Conservation (phyloP, 2,888 invertebrate genomes). For the Apamea anceps region DNA sequence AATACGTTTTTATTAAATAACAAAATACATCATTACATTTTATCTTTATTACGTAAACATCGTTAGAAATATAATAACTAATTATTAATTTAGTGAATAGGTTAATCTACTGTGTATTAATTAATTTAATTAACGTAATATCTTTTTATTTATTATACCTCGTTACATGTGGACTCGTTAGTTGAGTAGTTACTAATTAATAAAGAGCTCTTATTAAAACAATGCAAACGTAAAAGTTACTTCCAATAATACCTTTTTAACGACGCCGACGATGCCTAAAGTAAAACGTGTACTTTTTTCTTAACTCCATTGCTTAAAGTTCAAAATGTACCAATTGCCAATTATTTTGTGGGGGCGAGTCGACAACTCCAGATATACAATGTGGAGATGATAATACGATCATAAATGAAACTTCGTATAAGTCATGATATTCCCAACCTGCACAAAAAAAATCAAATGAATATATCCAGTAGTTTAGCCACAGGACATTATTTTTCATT, state of each 20-base stretch:
- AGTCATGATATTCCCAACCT: too few species aligned
- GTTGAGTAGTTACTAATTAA: constrained; percentile 21
- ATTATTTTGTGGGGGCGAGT: too few species aligned
- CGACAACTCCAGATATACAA: too few species aligned
- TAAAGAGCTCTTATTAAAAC: constrained; percentile 9
- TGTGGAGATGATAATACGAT: too few species aligned
- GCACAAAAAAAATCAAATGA: too few species aligned
- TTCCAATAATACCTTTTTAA: background rate
- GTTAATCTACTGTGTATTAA: constrained; percentile 4
- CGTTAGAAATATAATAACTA: constrained; percentile 16
- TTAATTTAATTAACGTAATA: constrained; percentile 17
- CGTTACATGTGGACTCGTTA: constrained; percentile 20
- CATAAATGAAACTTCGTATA: too few species aligned
- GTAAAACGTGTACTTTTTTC: too few species aligned
- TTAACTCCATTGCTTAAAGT: too few species aligned
- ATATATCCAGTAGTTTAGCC: too few species aligned
- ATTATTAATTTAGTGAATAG: constrained; percentile 2
- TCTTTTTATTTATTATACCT: constrained; percentile 4
- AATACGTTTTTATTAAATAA: constrained; percentile 8
- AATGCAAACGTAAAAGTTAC: background rate
- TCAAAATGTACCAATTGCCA: too few species aligned
- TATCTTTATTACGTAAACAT: background rate
- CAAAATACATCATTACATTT: constrained; percentile 2
- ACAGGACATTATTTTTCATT: too few species aligned
- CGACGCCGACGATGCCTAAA: too few species aligned